These are phyloP conservation scores for Tretioscincus oriximinensis DNA, from an alignment of 2,113 vertebrate species.

Conservation along the genomic window DNA sequence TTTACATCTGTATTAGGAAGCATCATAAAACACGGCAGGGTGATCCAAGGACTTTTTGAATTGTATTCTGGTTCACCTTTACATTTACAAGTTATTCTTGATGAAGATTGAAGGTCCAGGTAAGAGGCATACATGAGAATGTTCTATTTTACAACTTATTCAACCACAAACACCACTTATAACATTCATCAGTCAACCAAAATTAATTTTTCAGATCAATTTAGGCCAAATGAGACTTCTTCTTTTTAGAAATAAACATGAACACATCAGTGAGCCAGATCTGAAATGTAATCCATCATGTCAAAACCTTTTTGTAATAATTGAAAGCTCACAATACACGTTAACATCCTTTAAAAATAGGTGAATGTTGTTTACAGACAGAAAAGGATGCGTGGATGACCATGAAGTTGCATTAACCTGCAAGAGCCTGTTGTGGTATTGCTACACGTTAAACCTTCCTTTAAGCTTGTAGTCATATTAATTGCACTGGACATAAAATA, in stretches of 20 bases:
- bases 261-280: slow-evolving; percentile 13
- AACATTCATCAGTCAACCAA: slow-evolving; percentile 12
- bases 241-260: slow-evolving; percentile 27
- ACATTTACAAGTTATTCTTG: slow-evolving; percentile 4
- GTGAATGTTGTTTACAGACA: slow-evolving; percentile 24
- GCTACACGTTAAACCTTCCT: slow-evolving; percentile 37
- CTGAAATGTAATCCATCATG: slow-evolving; percentile 32
- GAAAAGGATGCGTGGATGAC: not conserved
- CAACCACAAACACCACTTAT: slow-evolving; percentile 23
- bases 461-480: slow-evolving; percentile 27
- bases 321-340: slow-evolving; percentile 38
- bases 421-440: slow-evolving; percentile 2
- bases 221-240: slow-evolving; percentile 12
- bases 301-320: slow-evolving; percentile 39
- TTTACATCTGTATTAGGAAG: too few relatives aligned
- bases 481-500: not conserved
- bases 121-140: slow-evolving; percentile 5
- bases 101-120: not conserved
- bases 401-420: slow-evolving; percentile 3
- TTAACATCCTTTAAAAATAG: not conserved
- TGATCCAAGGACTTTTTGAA: not conserved
- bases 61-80: not conserved
- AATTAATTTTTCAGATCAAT: slow-evolving; percentile 42
- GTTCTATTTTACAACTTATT: not conserved
- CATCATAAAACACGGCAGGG: not conserved